Percentiles rank a stretch among this genome's conserved stretches.
phyloP scores from a whole-genome alignment of 2,888 invertebrate genomes.

The Lumbricus terrestris region DNA sequence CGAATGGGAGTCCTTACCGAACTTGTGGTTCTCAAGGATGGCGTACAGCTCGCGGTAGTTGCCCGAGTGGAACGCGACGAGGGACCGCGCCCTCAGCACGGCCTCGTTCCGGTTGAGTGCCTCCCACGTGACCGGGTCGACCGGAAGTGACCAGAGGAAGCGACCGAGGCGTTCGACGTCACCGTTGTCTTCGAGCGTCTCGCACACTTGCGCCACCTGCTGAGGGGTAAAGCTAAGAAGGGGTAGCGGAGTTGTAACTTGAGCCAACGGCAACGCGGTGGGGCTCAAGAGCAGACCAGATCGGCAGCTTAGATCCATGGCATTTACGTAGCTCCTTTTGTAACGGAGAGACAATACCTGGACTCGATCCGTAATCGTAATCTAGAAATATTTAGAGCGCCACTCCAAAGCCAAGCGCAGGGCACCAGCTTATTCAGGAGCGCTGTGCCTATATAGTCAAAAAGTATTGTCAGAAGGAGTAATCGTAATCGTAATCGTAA shows the following conservation, averaged over 20 bases:
- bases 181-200: slow-evolving; percentile 63
- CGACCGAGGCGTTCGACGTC: slow-evolving; percentile 69
- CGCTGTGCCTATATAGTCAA: too few species aligned
- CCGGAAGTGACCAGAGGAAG: slow-evolving; percentile 87
- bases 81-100: slow-evolving; percentile 80
- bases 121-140: slow-evolving; percentile 73
- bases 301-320: neutral
- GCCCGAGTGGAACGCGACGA: slow-evolving; percentile 86
- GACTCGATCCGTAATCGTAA: too few species aligned
- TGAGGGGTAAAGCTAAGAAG: slow-evolving; percentile 53
- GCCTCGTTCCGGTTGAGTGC: slow-evolving; percentile 80
- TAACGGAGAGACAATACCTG: too few species aligned
- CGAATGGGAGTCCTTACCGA: slow-evolving; percentile 83
- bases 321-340: neutral
- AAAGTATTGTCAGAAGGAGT: too few species aligned
- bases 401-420: too few species aligned
- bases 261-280: neutral
- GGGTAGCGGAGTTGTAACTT: neutral
- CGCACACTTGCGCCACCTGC: slow-evolving; percentile 59
- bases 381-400: too few species aligned
- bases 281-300: neutral
- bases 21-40: slow-evolving; percentile 84
- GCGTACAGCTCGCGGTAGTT: slow-evolving; percentile 82
- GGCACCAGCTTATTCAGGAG: too few species aligned
- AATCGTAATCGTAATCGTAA: too few species aligned